Percentiles rank a stretch among this genome's conserved stretches.
Evolutionary conservation across 2,888 invertebrate genomes (phyloP).

Genomic region (Malacosoma neustria): DNA sequence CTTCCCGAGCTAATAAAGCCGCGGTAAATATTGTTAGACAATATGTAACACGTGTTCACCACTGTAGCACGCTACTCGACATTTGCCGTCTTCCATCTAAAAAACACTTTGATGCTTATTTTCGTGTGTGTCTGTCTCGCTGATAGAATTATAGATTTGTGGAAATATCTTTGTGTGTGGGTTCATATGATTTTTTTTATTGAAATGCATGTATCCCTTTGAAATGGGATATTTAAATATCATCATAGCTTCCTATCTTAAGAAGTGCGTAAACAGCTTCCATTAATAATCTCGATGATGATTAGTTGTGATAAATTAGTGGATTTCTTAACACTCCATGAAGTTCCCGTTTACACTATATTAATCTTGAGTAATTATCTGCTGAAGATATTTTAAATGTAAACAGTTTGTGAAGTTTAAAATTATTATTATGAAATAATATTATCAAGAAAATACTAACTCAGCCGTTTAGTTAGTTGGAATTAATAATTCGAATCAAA

Average conservation of each 20-base stretch:
- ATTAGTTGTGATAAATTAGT: constrained; percentile 36
- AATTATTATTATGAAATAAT: too few species aligned
- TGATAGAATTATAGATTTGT: constrained; percentile 70
- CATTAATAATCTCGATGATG: constrained; percentile 34
- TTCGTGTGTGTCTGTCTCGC: constrained; percentile 61
- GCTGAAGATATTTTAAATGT: constrained; percentile 14
- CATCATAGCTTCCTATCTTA: constrained; percentile 63
- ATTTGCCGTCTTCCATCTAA: constrained; percentile 65
- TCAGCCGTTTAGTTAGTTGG: too few species aligned
- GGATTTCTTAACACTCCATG: constrained; percentile 31
- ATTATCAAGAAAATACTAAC: too few species aligned
- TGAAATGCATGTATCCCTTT: constrained; percentile 50
- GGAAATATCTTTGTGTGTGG: constrained; percentile 61
- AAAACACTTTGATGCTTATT: constrained; percentile 73
- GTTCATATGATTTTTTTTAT: constrained; percentile 51
- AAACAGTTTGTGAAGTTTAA: too few species aligned
- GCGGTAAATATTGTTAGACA: constrained; percentile 69
- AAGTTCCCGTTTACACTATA: constrained; percentile 31
- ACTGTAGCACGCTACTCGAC: constrained; percentile 55
- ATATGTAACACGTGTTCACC: constrained; percentile 69
- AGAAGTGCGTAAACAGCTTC: constrained; percentile 50
- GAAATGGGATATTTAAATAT: constrained; percentile 64
- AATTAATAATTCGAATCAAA: too few species aligned
- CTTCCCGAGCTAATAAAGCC: constrained; percentile 58
- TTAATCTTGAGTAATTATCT: constrained; percentile 30